A percentile compares a stretch with the other conserved stretches of the same genome.
These are phyloP conservation scores for Dendrolimus pini DNA, from an alignment of 2,888 invertebrate species.

Conservation along the genomic window DNA sequence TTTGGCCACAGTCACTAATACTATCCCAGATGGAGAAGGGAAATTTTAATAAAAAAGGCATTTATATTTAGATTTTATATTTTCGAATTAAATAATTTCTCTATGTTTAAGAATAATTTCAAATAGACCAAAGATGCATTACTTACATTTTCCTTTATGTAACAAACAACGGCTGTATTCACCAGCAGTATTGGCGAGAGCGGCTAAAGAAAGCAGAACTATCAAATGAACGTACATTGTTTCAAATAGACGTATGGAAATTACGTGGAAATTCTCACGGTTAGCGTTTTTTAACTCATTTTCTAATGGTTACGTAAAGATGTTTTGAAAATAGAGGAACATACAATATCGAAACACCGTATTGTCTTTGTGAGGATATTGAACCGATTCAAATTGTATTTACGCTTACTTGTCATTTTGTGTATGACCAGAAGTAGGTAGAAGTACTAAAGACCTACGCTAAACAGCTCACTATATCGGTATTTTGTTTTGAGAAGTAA, in stretches of 20 bases:
- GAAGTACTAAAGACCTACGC: too few species aligned
- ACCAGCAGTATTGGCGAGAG: constrained; percentile 22
- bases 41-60: too few species aligned
- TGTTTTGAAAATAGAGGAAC: constrained; percentile 24
- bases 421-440: too few species aligned
- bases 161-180: constrained; percentile 33
- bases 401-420: too few species aligned
- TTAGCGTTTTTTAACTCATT: constrained; percentile 17
- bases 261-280: constrained; percentile 26
- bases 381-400: too few species aligned
- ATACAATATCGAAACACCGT: background rate
- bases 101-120: too few species aligned
- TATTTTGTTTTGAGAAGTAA: too few species aligned
- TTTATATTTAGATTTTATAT: too few species aligned
- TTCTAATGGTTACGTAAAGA: constrained; percentile 13
- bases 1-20: too few species aligned
- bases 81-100: too few species aligned
- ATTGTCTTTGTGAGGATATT: background rate
- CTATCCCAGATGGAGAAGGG: too few species aligned
- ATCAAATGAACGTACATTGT: constrained; percentile 31
- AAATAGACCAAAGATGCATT: background rate
- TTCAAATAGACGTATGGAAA: constrained; percentile 12
- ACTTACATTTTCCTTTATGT: constrained; percentile 38
- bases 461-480: too few species aligned
- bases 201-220: constrained; percentile 27